phyloP scores from a whole-genome alignment of 2,113 vertebrate species.

The Oceanites oceanicus region DNA sequence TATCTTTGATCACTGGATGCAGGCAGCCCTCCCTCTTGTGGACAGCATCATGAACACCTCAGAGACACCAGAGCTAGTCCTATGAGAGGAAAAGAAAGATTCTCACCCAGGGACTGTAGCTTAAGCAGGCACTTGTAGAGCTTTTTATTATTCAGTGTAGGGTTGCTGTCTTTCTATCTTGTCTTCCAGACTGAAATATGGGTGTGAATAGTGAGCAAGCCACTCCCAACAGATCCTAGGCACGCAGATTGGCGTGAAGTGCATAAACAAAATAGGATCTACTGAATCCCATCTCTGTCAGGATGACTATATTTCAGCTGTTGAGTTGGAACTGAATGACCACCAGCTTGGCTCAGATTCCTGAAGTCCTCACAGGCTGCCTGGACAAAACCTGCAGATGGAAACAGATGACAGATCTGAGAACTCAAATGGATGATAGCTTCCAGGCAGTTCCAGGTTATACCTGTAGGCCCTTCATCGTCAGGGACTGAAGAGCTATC shows the following conservation, averaged over 20 bases:
- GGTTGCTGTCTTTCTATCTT: background rate
- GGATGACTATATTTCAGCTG: background rate
- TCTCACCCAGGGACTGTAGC: background rate
- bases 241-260: background rate
- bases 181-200: background rate
- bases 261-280: background rate
- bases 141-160: background rate
- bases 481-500: background rate
- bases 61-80: background rate
- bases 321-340: background rate
- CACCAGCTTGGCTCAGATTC: background rate
- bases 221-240: background rate
- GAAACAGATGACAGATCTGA: background rate
- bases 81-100: background rate
- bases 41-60: background rate
- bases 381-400: background rate
- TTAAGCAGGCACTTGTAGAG: background rate
- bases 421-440: background rate
- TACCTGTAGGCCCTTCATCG: background rate
- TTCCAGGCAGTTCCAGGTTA: background rate
- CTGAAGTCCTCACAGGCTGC: background rate
- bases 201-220: background rate
- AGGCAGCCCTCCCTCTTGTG: background rate
- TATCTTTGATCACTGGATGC: background rate
- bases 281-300: background rate